Evolutionary conservation across 1,140 invertebrate species (phyloP).

Genomic region (Leucophenga varia): DNA sequence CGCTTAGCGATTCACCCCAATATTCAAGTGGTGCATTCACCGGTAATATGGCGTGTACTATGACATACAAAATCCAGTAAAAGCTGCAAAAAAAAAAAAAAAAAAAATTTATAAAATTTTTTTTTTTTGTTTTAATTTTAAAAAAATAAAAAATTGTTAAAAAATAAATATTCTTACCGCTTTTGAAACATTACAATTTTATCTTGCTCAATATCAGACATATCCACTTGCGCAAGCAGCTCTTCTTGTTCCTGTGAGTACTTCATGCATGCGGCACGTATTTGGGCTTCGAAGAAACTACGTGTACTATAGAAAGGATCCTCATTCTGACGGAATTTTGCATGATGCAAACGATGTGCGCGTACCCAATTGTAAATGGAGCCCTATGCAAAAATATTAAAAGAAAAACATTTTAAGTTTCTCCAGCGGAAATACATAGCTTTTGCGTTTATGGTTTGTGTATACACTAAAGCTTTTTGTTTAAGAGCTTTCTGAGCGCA

Average conservation of each 20-base stretch:
- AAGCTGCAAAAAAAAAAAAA: conserved; percentile 59
- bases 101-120: background rate
- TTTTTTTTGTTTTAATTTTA: conserved; percentile 1
- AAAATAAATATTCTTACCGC: conserved; percentile 58
- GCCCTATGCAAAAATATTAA: conserved; percentile 59
- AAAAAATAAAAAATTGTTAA: background rate
- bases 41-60: conserved; percentile 70
- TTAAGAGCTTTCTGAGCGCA: background rate
- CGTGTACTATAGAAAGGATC: conserved; percentile 88
- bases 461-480: conserved; percentile 14
- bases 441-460: conserved; percentile 21
- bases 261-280: conserved; percentile 68
- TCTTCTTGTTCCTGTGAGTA: conserved; percentile 72
- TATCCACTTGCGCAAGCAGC: conserved; percentile 74
- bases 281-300: conserved; percentile 84
- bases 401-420: background rate
- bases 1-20: conserved; percentile 67
- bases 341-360: conserved; percentile 88
- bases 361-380: conserved; percentile 76
- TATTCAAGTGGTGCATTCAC: conserved; percentile 74
- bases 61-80: conserved; percentile 68
- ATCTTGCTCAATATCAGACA: conserved; percentile 82
- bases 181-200: conserved; percentile 84
- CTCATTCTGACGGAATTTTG: conserved; percentile 80
- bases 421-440: background rate